These are phyloP conservation scores for Drosophila eohydei DNA, from an alignment of 2,888 invertebrate species.

Conservation along the genomic window DNA sequence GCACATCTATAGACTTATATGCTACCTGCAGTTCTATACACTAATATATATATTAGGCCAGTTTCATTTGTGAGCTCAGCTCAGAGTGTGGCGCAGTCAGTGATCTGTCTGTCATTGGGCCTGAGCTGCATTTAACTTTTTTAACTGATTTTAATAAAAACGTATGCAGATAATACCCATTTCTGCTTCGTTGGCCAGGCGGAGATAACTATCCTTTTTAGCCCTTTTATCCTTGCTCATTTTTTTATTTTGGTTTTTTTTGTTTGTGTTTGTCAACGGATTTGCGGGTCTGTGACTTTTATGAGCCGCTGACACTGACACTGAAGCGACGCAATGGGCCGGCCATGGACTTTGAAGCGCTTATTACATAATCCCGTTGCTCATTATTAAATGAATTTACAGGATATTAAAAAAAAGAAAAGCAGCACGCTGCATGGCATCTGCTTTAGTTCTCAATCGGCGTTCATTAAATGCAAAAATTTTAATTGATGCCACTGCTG, in stretches of 20 bases:
- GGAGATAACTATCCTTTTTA: conserved; percentile 6
- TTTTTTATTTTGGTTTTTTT: conserved; percentile 5
- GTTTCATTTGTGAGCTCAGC: background rate
- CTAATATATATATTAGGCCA: too few relatives aligned
- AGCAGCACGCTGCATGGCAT: conserved; percentile 6
- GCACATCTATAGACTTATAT: too few relatives aligned
- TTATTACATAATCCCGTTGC: conserved; percentile 61
- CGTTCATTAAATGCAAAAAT: conserved; percentile 53
- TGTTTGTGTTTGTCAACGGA: conserved; percentile 45
- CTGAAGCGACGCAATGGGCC: conserved; percentile 8
- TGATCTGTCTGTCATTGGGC: background rate
- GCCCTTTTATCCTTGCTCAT: background rate
- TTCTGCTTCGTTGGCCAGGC: background rate
- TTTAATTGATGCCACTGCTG: conserved; percentile 50
- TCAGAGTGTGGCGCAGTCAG: background rate
- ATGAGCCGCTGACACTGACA: conserved; percentile 43
- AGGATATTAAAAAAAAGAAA: conserved; percentile 49
- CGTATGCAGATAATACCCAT: background rate
- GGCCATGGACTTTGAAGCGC: conserved; percentile 35
- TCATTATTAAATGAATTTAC: conserved; percentile 68
- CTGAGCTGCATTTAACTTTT: background rate
- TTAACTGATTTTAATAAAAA: background rate
- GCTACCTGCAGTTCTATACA: too few relatives aligned
- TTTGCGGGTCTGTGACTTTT: conserved; percentile 54
- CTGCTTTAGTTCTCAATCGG: conserved; percentile 40